These are phyloP conservation scores for Lasioglossum malachurum DNA, from an alignment of 2,888 invertebrate species.

Conservation along the genomic window DNA sequence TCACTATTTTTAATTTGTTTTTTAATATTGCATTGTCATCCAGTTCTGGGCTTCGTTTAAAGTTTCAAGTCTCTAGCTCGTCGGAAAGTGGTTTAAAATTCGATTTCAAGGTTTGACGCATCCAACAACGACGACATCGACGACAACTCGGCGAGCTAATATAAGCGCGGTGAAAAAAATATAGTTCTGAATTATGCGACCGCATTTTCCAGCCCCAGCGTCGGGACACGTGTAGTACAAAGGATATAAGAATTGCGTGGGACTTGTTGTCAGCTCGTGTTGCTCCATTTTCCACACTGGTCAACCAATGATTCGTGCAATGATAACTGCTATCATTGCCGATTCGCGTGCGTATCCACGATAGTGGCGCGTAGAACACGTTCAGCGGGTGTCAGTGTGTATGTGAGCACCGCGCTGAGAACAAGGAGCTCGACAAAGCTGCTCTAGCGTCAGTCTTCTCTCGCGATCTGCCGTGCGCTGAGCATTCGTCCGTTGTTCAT, in stretches of 20 bases:
- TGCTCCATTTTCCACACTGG: neutral
- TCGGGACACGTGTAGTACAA: fast-evolving
- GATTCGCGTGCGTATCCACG: neutral
- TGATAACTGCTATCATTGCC: conserved; percentile 1
- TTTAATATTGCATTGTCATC: too few species aligned
- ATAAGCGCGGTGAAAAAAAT: too few species aligned
- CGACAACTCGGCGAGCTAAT: too few species aligned
- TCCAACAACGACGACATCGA: too few species aligned
- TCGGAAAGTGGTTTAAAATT: too few species aligned
- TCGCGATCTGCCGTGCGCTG: conserved; percentile 65
- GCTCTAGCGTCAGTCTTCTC: conserved; percentile 70
- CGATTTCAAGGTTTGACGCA: too few species aligned
- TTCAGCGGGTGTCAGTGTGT: neutral
- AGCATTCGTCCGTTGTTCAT: conserved; percentile 25
- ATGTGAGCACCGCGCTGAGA: conserved; percentile 12
- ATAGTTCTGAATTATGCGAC: too few species aligned
- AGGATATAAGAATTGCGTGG: neutral
- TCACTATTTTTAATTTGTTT: too few species aligned
- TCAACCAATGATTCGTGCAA: neutral
- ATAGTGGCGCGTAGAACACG: neutral
- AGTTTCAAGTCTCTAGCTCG: too few species aligned
- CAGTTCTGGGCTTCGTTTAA: too few species aligned
- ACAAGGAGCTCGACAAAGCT: conserved; percentile 42
- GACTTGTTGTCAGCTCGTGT: neutral
- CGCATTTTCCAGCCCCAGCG: neutral